Base-by-base conservation (phyloP, 2,797 vertebrate species). In the Pseudopleuronectes americanus region DNA sequence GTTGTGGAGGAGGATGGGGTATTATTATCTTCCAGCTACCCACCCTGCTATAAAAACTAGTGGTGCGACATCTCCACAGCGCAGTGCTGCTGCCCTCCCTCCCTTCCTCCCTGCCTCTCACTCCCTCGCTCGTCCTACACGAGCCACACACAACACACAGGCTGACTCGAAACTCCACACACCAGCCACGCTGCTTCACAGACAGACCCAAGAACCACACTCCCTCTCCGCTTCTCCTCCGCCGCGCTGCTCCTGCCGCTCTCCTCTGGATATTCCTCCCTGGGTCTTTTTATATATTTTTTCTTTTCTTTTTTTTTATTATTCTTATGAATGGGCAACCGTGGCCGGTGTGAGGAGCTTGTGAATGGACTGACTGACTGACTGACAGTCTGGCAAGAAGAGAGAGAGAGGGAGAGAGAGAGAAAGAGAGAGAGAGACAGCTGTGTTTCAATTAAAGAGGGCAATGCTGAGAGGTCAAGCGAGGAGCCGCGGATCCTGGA, bases 11-110 rank as follows among this genome's bases (percentile, higher is more conserved):
- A 95, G 95, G 94, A 94, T 93, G 95, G 92, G 94, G 95, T 94
- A 94, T 95, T 95, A 95, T 95, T 95, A 95, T 95, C 94, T 93
- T 93, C 86, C 87, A 91, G 95, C 95, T 96, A 92, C 94, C 94
- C 95, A 96, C 95, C 95, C 93, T 87, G 94, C 95, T 94, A 94
- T 94, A 94, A 94, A 93, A 95, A 94, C 95, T 94, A 94, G 94
- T 91, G 92, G 93, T 93, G 93, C 92, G 92, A 94, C 94, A 94
- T 94, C 94, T 94, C 93, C 87, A 90, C 94, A 94, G 93, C 87
- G 92, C 93, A 93, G 92, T 93, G 90, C 90, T 93, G 90, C 88
- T 86, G 88, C 90, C 88, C 90, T 88, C 91, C 90, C 92, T 90
- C 90, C 90, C 89, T 91, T 89, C 88, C 88, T 90, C 90, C 90